phyloP scores from a whole-genome alignment of 2,113 vertebrate species.

The Pedetes capensis region DNA sequence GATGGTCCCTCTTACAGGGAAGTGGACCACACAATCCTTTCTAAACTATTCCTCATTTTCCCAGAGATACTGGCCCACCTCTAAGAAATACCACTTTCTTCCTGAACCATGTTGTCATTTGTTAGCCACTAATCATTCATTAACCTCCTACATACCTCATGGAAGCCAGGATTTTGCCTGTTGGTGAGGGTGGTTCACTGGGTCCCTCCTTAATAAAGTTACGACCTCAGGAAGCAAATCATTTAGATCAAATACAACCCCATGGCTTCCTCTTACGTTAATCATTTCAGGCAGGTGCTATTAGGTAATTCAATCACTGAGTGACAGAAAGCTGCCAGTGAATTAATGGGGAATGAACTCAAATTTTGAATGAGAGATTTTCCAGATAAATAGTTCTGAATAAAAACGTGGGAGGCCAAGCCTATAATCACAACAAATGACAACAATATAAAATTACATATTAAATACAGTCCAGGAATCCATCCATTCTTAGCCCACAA shows the following conservation, averaged over 20 bases:
- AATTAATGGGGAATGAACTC: slow-evolving; percentile 74
- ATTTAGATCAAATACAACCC: slow-evolving; percentile 72
- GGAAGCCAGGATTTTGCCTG: not conserved
- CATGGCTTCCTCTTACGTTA: slow-evolving; percentile 64
- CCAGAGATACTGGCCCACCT: not conserved
- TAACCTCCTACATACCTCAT: slow-evolving; percentile 52
- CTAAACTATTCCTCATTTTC: not conserved
- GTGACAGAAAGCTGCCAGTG: slow-evolving; percentile 47
- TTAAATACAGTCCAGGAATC: slow-evolving; percentile 8
- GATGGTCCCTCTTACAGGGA: not conserved
- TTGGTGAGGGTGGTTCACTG: slow-evolving; percentile 30
- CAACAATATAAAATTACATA: slow-evolving; percentile 43
- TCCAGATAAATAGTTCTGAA: slow-evolving; percentile 62
- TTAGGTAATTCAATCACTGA: slow-evolving; percentile 76
- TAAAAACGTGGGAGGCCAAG: slow-evolving; percentile 51
- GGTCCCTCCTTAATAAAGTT: slow-evolving; percentile 73
- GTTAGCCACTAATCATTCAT: slow-evolving; percentile 51
- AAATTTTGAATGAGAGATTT: slow-evolving; percentile 69
- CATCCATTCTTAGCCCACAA: not conserved
- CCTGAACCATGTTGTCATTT: not conserved
- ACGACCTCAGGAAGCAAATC: slow-evolving; percentile 71
- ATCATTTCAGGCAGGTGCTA: slow-evolving; percentile 75
- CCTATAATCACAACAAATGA: slow-evolving; percentile 64
- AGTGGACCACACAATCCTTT: not conserved
- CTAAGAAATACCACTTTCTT: not conserved